Evolutionary conservation across 2,888 invertebrate genomes (phyloP).

Genomic region (Phrixothrix hirtus): DNA sequence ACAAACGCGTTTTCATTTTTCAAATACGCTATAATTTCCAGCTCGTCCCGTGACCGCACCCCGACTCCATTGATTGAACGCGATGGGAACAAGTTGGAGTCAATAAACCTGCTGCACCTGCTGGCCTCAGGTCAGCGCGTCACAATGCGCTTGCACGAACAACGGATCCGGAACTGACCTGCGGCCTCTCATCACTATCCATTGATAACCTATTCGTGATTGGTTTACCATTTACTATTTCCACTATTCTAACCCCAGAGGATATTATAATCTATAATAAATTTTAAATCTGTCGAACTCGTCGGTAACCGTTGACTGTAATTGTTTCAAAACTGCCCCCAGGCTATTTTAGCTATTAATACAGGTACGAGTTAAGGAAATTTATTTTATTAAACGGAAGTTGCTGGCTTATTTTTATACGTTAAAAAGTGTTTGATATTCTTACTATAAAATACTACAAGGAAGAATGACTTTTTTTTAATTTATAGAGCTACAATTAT

Average conservation of each 20-base stretch:
- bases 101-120: conserved; percentile 59
- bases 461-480: too few species aligned
- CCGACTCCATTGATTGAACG: conserved; percentile 44
- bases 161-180: conserved; percentile 42
- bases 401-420: too few species aligned
- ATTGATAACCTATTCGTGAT: conserved; percentile 20
- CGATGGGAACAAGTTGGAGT: conserved; percentile 49
- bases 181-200: conserved; percentile 29
- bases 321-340: too few species aligned
- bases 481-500: too few species aligned
- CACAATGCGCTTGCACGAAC: conserved; percentile 37
- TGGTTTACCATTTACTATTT: conserved; percentile 4
- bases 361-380: too few species aligned
- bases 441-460: too few species aligned
- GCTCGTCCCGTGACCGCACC: conserved; percentile 41
- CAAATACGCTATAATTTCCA: conserved; percentile 47
- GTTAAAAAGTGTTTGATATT: too few species aligned
- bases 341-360: too few species aligned
- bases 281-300: background rate
- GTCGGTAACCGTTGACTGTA: background rate
- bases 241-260: background rate
- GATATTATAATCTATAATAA: too few species aligned
- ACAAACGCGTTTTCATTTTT: conserved; percentile 56
- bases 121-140: conserved; percentile 55
- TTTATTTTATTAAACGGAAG: too few species aligned